A percentile compares a stretch with the other conserved stretches of the same genome.
Conservation (phyloP, 2,113 vertebrate genomes). For the Plecturocebus donacophilus region DNA sequence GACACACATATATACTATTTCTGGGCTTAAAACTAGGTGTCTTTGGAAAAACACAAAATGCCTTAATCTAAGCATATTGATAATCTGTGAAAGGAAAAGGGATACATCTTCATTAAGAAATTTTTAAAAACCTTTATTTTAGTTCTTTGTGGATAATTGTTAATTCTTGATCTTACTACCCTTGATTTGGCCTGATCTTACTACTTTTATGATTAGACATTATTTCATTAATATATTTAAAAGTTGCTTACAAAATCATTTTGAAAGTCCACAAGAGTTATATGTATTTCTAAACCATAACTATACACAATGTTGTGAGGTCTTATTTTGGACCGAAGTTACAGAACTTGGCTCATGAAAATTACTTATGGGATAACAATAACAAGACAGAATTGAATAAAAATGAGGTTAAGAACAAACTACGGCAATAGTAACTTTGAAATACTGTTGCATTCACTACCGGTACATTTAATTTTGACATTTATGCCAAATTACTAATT, state of each 20-base stretch:
- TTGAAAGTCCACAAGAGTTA: background rate
- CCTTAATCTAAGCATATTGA: background rate
- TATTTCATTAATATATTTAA: conserved; percentile 1
- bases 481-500: background rate
- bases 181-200: too few relatives aligned
- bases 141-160: background rate
- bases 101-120: background rate
- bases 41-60: background rate
- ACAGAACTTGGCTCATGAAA: background rate
- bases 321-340: background rate
- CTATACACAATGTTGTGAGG: background rate
- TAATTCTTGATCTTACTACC: background rate
- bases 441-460: background rate
- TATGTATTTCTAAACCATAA: background rate
- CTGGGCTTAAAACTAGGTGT: background rate
- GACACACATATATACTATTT: background rate
- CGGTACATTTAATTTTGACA: background rate
- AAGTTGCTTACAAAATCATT: background rate
- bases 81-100: background rate
- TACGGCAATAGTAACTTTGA: background rate
- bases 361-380: background rate
- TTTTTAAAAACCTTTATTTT: background rate
- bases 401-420: background rate
- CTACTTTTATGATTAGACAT: background rate
- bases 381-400: background rate